Base-by-base conservation (phyloP, 1,140 invertebrate species). In the Diprion similis region DNA sequence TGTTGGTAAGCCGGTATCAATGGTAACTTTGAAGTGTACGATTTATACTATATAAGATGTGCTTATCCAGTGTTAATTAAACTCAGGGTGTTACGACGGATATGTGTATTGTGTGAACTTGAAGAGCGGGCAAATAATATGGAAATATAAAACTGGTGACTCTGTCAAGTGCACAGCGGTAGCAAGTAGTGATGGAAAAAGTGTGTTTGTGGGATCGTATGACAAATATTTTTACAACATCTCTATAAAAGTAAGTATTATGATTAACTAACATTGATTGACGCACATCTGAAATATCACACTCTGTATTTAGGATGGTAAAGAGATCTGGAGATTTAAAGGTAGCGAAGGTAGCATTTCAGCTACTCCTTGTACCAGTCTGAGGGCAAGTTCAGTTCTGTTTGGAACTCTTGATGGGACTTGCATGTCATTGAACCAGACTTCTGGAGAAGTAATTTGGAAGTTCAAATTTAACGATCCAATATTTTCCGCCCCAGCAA, bases 111-210 rank as follows among this genome's bases (percentile, higher is more conserved):
- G 92, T 75, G 80, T 95, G 24, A 79, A 89, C 71, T 78, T 91
- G 15, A 82, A 86, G 71, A 87, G 80, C 73, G 91, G 91, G 66
- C 75, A 87, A 69, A 87, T 92, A 68, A 75, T 86, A 18, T 95
- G 94, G 93, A 89, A 85, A 73, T 91, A 89, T 79, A 81, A 89
- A 79, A 92, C 93, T 9, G 85, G 82, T 10, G 89, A 89, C 70
- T 89, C 90, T 81, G 88, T 95, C 11, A 95, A 95, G 86, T 91
- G 92, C 80, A 91, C 91, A 78, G 92, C 92, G 8, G 79, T 89
- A 68, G 82, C 85, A 73, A 87, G 83, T 73, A 66, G 73, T 64
- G 66, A 78, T n/a, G 82, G 84, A 17, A 82, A 81, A 71, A 76
- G 78, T 8, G 81, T 94, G 51, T 90, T 91, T 80, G 85, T 94